Percentiles rank a stretch among this genome's conserved stretches.
These are phyloP conservation scores for Acleris holmiana DNA, from an alignment of 2,888 invertebrate genomes.

Conservation along the genomic window DNA sequence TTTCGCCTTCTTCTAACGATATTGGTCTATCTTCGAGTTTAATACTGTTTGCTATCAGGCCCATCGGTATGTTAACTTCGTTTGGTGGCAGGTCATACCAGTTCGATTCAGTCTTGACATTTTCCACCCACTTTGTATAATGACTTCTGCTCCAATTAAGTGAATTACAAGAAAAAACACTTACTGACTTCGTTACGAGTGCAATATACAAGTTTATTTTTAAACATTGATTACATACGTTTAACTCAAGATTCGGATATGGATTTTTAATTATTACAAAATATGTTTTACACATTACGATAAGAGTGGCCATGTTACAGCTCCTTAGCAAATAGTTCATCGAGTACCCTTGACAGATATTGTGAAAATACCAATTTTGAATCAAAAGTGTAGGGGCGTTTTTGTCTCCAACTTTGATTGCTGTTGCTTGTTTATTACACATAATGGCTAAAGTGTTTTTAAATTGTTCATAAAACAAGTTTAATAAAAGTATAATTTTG, in stretches of 20 bases:
- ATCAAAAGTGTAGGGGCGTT: constrained; percentile 3
- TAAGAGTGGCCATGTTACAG: constrained; percentile 45
- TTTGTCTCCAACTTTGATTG: background rate
- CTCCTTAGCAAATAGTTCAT: constrained; percentile 46
- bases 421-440: background rate
- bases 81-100: background rate
- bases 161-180: constrained; percentile 38
- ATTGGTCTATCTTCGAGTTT: background rate
- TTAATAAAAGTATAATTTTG: constrained; percentile 7
- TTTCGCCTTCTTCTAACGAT: background rate
- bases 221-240: constrained; percentile 44
- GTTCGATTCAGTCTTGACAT: background rate
- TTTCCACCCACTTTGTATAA: constrained; percentile 13
- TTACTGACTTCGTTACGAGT: constrained; percentile 24
- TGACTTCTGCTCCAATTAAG: constrained; percentile 43
- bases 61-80: background rate
- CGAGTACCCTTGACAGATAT: constrained; percentile 49
- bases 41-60: background rate
- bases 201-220: constrained; percentile 41
- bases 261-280: constrained; percentile 49
- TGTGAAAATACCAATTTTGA: constrained; percentile 49
- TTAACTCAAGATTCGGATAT: constrained; percentile 41
- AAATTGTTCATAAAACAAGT: constrained; percentile 7
- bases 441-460: constrained; percentile 3
- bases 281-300: constrained; percentile 48